Evolutionary conservation across 2,113 vertebrate genomes (phyloP), one percentile per base, ranked within the genome.

Genomic region (Otolemur garnettii): DNA sequence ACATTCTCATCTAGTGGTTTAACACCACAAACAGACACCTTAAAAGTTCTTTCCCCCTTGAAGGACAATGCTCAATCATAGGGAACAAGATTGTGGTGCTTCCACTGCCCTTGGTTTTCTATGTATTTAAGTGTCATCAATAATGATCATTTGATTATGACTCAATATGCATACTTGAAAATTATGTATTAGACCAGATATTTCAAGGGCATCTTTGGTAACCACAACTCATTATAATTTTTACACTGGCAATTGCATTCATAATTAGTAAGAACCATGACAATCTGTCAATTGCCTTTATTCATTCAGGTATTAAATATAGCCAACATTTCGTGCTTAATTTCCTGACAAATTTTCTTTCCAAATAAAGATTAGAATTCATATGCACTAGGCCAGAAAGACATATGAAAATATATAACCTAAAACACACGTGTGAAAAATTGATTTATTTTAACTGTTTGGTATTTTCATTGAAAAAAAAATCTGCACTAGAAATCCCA

Each of bases 201-300:
- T 95, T 95, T 95, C 91, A 94, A 96, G 90, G 82, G 42, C 93
- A 94, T 83, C 83, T 97, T 91, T 83, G 28, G 50, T 96, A 96
- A 93, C 91, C 79, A 94, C 86, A 91, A 66, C 89, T 96, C 91
- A 96, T 95, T 79, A 5, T 91, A 96, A 96, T 96, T 96, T 97
- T 98, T 96, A 98, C 96, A 97, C 93, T 95, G 53, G 90, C 78
- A 94, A 77, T 89, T 95, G 82, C 69, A 86, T 94, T 83, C 71
- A 68, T 96, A 94, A 98, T 97, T 95, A 86, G 91, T 79, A 78
- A 96, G 83, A 96, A 87, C 91, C 94, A 72, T 96, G 95, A 93
- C 90, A 96, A 89, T 96, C 96, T 98, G 91, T 91, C 89, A 77
- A 13, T 96, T 92, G 69, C 91, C 69, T 96, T 95, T 94, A 93